Conservation (phyloP, 1,140 invertebrate genomes). For the Conus betulinus region DNA sequence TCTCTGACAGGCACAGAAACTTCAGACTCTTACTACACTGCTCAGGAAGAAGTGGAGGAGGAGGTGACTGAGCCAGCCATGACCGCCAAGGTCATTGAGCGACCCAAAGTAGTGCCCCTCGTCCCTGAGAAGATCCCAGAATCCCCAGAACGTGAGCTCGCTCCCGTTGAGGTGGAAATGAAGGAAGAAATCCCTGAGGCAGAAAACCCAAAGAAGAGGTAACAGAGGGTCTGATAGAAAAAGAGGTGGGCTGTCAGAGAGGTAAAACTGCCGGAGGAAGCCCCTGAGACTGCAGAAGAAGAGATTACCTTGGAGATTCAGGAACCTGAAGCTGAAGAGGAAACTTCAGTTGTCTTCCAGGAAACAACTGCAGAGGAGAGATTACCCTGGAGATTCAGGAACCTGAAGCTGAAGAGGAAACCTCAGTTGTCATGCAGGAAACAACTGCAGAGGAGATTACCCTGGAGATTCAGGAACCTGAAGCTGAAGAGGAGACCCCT, state of each 20-base stretch:
- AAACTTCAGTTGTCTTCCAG: too few relatives aligned
- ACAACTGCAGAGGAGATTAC: too few relatives aligned
- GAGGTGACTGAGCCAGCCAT: constrained; percentile 61
- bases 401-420: constrained; percentile 31
- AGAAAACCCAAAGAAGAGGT: constrained; percentile 45
- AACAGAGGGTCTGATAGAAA: constrained; percentile 51
- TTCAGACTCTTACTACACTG: constrained; percentile 51
- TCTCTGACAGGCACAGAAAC: constrained; percentile 42
- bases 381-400: background rate
- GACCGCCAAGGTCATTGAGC: constrained; percentile 52
- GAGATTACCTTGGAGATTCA: background rate
- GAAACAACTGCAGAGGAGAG: too few relatives aligned
- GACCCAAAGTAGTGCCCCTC: constrained; percentile 55
- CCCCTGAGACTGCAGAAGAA: constrained; percentile 13
- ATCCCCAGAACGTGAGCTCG: constrained; percentile 53
- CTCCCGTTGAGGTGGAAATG: constrained; percentile 39
- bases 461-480: background rate
- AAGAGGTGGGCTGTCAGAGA: constrained; percentile 32
- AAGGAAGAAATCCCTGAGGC: constrained; percentile 49
- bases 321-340: constrained; percentile 34
- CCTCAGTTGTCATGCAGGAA: too few relatives aligned
- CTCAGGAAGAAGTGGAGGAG: constrained; percentile 61
- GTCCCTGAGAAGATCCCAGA: constrained; percentile 56
- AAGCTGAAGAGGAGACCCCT: constrained; percentile 46
- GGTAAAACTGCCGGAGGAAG: constrained; percentile 22